phyloP scores from a whole-genome alignment of 2,797 vertebrate genomes.

The Capromys pilorides region DNA sequence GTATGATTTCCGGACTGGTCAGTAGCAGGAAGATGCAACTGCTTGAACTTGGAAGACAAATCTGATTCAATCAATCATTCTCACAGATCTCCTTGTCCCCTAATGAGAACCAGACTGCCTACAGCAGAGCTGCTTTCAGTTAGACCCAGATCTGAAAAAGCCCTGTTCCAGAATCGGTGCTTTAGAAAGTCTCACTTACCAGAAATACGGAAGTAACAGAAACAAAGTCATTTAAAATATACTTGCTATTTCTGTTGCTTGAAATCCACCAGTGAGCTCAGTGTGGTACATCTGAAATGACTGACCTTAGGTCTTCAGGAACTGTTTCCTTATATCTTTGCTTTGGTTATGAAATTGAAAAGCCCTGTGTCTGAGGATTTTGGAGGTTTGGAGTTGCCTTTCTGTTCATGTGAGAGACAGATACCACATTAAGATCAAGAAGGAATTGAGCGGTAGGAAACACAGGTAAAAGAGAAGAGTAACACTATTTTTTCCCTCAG shows the following conservation, averaged over 20 bases:
- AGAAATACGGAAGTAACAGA: background rate
- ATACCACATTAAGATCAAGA: background rate
- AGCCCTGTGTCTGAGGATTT: background rate
- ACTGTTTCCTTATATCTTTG: background rate
- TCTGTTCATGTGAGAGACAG: background rate
- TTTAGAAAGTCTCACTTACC: background rate
- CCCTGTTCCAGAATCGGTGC: fast-evolving
- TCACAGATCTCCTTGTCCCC: background rate
- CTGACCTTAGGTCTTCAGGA: background rate
- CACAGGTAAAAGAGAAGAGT: background rate
- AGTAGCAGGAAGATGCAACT: background rate
- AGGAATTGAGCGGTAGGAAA: background rate
- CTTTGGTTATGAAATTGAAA: background rate
- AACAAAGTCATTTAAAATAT: background rate
- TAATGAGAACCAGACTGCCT: background rate
- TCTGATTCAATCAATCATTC: background rate
- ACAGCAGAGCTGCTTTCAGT: background rate
- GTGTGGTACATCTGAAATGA: background rate
- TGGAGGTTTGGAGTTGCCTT: background rate
- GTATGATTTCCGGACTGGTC: background rate
- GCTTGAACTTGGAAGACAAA: background rate
- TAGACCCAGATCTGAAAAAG: background rate
- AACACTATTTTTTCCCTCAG: background rate
- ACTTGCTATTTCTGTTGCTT: background rate
- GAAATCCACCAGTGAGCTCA: background rate